These are phyloP conservation scores for Ferdinandea cuprea DNA, from an alignment of 2,888 invertebrate genomes.

Conservation along the genomic window DNA sequence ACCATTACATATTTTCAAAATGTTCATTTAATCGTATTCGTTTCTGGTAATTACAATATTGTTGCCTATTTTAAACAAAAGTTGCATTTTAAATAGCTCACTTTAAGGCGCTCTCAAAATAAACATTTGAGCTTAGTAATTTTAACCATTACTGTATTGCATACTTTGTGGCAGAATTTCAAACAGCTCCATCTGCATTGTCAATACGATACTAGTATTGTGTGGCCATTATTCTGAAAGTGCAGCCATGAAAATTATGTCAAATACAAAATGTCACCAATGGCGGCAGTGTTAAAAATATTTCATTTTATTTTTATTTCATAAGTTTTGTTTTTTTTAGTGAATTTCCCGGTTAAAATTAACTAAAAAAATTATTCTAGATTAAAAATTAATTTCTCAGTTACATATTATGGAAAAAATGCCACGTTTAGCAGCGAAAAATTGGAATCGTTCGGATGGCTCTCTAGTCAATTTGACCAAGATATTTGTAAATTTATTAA, in stretches of 20 bases:
- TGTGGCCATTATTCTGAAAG: not conserved
- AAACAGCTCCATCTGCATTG: conserved; percentile 6
- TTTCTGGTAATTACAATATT: too few relatives aligned
- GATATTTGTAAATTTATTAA: conserved; percentile 81
- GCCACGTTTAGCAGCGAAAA: conserved; percentile 28
- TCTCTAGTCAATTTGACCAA: conserved; percentile 82
- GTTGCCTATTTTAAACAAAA: too few relatives aligned
- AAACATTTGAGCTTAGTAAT: too few relatives aligned
- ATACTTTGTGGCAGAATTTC: too few relatives aligned
- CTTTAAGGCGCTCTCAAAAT: too few relatives aligned
- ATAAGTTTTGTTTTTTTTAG: not conserved
- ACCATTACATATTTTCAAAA: too few relatives aligned
- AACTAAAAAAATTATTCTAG: not conserved
- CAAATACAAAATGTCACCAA: conserved; percentile 80
- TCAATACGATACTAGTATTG: not conserved
- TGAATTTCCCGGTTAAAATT: conserved; percentile 5
- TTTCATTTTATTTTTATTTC: conserved; percentile 75
- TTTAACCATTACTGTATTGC: too few relatives aligned
- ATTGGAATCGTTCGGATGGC: conserved; percentile 79
- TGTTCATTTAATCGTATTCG: too few relatives aligned
- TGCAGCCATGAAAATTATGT: conserved; percentile 75
- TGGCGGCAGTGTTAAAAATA: conserved; percentile 80
- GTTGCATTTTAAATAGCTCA: too few relatives aligned
- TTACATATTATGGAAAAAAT: conserved; percentile 11
- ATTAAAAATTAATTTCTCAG: not conserved